Conservation (phyloP, 2,113 vertebrate species). For the Actinemys pallida region DNA sequence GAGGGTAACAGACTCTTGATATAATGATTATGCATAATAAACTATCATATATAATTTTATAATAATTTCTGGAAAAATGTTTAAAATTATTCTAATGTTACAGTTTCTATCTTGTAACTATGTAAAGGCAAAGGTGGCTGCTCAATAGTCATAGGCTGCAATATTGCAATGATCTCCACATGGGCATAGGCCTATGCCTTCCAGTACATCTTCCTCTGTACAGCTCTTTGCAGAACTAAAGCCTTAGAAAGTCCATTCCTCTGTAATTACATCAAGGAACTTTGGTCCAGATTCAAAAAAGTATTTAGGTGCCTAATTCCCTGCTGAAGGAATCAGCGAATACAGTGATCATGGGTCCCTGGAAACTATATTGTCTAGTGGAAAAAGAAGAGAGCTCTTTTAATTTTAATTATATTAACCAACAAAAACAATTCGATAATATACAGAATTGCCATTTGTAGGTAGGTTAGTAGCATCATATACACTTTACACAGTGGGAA, state of each 20-base stretch:
- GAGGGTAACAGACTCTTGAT: background rate
- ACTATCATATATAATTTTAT: background rate
- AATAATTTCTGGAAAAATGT: background rate
- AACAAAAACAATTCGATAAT: background rate
- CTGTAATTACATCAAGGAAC: background rate
- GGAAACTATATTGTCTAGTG: background rate
- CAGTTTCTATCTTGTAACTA: background rate
- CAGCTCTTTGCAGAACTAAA: background rate
- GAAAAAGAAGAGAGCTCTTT: background rate
- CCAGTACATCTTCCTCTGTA: background rate
- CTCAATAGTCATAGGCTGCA: background rate
- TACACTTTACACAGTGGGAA: background rate
- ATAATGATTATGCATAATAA: background rate
- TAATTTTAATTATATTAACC: background rate
- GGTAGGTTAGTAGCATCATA: background rate
- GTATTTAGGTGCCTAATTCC: background rate
- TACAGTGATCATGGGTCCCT: background rate
- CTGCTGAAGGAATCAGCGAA: background rate
- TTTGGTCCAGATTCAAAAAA: fast-evolving
- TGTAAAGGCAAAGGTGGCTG: background rate
- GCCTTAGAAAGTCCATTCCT: background rate
- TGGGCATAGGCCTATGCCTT: background rate
- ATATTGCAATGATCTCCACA: background rate
- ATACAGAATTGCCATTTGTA: background rate
- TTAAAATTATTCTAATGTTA: background rate